These are phyloP conservation scores for Acromyrmex heyeri DNA, from an alignment of 1,140 invertebrate genomes.

Conservation along the genomic window DNA sequence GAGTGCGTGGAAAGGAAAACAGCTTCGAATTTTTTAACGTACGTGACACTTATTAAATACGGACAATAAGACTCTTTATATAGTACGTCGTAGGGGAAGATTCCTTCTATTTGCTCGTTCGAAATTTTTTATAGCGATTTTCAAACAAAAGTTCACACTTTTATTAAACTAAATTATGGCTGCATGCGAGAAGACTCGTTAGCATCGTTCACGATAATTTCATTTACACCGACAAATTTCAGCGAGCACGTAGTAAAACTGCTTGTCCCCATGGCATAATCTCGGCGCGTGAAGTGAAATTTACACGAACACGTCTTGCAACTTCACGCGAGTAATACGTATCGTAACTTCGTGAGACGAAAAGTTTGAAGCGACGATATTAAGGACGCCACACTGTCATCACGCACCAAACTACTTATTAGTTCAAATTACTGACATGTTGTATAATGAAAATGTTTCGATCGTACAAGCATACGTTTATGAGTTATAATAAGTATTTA, in stretches of 20 bases:
- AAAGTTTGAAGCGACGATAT: constrained; percentile 54
- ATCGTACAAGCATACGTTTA: constrained; percentile 10
- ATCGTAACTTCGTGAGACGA: constrained; percentile 51
- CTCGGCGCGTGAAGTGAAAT: constrained; percentile 55
- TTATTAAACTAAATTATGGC: not conserved
- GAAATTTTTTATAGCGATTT: too few species aligned
- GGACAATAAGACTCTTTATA: too few species aligned
- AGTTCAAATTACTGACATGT: constrained; percentile 48
- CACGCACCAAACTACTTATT: constrained; percentile 44
- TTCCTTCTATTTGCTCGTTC: too few species aligned
- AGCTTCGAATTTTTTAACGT: too few species aligned
- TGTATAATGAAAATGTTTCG: constrained; percentile 40
- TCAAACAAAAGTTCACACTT: too few species aligned
- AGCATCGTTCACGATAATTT: constrained; percentile 28
- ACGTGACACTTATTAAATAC: too few species aligned
- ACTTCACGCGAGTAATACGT: constrained; percentile 45
- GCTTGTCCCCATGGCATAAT: constrained; percentile 45
- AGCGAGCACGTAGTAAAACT: constrained; percentile 54
- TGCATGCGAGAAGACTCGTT: not conserved
- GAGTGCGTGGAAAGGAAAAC: too few species aligned
- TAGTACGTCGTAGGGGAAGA: too few species aligned
- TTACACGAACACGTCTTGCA: constrained; percentile 54
- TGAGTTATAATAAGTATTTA: not conserved
- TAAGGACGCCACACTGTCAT: constrained; percentile 23
- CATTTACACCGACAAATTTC: constrained; percentile 53